Evolutionary conservation across 2,113 vertebrate genomes (phyloP), one percentile per base, ranked within the genome.

Genomic region (Prolemur simus): DNA sequence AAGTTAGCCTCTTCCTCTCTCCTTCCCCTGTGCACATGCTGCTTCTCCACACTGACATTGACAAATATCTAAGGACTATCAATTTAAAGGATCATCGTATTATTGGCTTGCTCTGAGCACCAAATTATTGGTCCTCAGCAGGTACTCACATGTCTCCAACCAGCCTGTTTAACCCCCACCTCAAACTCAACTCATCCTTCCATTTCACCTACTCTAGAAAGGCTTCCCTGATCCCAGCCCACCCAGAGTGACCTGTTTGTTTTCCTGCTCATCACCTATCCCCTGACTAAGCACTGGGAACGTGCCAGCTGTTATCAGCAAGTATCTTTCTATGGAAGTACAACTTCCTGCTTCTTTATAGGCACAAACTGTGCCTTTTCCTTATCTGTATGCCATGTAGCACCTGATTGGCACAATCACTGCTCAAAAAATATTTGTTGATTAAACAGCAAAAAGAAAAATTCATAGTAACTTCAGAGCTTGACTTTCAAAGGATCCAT

Each of bases 371-470:
- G 47, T 45, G 34, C 29, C 45, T 91, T 94, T 85, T 74, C 76
- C 60, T 95, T 66, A 77, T 80, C n/a, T 39, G 20, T 29, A 23
- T 39, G 12, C 83, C 42, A 56, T 10, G 27, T 0, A 34, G 52
- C 69, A 32, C 49, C 39, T 25, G 52, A 20, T 10, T 74, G 8
- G 68, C 29, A n/a, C 23, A 71, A 34, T 47, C 78, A 81, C 20
- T 66, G 37, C n/a, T 89, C 91, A 95, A 73, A 94, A 88, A 95
- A 78, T 21, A 83, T 45, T 47, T 77, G 18, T 71, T 87, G 66
- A 85, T 85, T 74, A 89, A 92, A 52, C 5, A 2, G 27, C 5
- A 20, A 52, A 92, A 93, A 77, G 78, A 76, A 94, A 77, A 96
- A 85, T 39, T 87, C 74, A 58, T 1, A 18, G 54, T 52, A 29